Evolutionary conservation across 2,888 invertebrate species (phyloP).

Genomic region (Globia sparganii): DNA sequence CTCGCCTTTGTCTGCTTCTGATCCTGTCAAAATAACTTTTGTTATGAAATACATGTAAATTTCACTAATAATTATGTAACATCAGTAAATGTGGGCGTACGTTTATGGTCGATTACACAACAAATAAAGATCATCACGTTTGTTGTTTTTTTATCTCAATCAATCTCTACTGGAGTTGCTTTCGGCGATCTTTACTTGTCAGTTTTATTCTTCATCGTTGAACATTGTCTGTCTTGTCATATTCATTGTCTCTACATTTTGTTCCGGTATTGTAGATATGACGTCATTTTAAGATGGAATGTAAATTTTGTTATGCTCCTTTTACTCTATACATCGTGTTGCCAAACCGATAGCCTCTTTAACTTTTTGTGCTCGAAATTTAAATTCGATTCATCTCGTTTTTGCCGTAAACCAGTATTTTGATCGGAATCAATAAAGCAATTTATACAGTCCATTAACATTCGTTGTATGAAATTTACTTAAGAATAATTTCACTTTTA

Average conservation of each 20-base stretch:
- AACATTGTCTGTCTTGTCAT: constrained; percentile 20
- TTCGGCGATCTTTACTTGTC: constrained; percentile 75
- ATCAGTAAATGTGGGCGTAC: constrained; percentile 58
- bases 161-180: constrained; percentile 76
- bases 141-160: constrained; percentile 80
- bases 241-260: constrained; percentile 13
- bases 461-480: constrained; percentile 26
- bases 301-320: constrained; percentile 66
- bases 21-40: constrained; percentile 39
- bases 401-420: constrained; percentile 44
- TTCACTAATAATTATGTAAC: constrained; percentile 73
- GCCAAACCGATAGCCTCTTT: constrained; percentile 62
- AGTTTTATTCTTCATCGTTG: constrained; percentile 65
- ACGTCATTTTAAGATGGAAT: constrained; percentile 39
- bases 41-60: constrained; percentile 61
- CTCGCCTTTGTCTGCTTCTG: constrained; percentile 49
- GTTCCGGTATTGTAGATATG: constrained; percentile 12
- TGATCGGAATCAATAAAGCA: constrained; percentile 34
- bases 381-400: constrained; percentile 42
- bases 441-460: constrained; percentile 60
- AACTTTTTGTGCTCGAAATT: constrained; percentile 48
- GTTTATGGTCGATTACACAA: constrained; percentile 64
- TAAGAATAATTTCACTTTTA: constrained; percentile 43
- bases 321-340: constrained; percentile 63
- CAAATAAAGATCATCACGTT: constrained; percentile 74